Conservation (phyloP, 1,140 invertebrate species). For the Sweltsa coloradensis region DNA sequence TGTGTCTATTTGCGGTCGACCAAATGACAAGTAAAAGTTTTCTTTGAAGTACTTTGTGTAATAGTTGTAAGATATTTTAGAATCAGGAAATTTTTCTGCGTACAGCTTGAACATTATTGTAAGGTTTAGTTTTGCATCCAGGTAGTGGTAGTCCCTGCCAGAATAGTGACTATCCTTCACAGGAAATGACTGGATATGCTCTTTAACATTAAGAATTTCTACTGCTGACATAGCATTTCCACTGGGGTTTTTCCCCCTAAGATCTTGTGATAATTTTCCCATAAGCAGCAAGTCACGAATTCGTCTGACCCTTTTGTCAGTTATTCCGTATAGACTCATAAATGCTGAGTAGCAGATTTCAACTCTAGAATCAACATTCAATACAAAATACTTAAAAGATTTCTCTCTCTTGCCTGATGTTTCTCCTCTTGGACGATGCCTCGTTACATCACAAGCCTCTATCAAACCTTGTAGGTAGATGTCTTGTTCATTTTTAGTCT, state of each 20-base stretch:
- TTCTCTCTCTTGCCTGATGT: neutral
- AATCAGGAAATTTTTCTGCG: neutral
- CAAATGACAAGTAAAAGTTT: neutral
- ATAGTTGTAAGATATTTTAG: constrained; percentile 3
- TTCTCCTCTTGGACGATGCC: neutral
- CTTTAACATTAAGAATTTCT: neutral
- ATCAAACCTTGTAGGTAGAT: constrained; percentile 2
- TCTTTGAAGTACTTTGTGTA: constrained; percentile 5
- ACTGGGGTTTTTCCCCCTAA: neutral
- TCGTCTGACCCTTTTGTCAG: neutral
- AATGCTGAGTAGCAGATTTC: neutral
- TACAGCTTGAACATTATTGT: neutral
- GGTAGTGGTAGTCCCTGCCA: neutral
- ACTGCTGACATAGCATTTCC: neutral
- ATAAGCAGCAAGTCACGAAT: neutral
- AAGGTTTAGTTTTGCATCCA: neutral
- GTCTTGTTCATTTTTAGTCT: constrained; percentile 1
- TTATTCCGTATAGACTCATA: neutral
- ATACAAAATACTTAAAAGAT: neutral
- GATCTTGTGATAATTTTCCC: neutral
- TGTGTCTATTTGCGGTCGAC: constrained; percentile 1
- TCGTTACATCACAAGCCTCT: neutral
- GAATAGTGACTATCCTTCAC: neutral
- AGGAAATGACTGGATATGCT: constrained; percentile 1
- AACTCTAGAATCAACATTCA: neutral